Base-by-base conservation (phyloP, 2,797 vertebrate species). In the Sarcoramphus papa region DNA sequence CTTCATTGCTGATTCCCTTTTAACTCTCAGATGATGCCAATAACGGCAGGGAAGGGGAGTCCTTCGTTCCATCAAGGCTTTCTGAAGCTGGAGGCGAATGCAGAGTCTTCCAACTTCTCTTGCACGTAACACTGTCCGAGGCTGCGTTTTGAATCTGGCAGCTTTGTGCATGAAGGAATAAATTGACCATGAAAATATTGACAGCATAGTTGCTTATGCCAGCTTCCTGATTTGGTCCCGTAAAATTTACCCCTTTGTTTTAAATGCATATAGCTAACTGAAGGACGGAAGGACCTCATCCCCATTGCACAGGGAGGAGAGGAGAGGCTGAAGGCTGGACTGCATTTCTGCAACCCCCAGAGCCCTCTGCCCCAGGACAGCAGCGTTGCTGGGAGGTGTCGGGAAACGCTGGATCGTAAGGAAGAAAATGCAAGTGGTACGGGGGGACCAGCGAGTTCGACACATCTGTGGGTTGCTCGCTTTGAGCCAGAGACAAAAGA, bases 381-480 rank as follows among this genome's bases (percentile, higher is more conserved):
- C 70, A 72, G 75, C 2, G 0, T 37, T 57, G 8, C 60, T 88
- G 72, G 63, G 67, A 85, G 56, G 25, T 60, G 11, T 9, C 2
- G 27, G 77, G 65, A 74, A 43, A 35, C 0, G 0, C 40, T 82
- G 68, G 64, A 14, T 70, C 14, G 1, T 31, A 12, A 86, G 31
- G n/a, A 70, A 45, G 43, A 31, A 83, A 67, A 76, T 12, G 5
- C 18, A 37, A 7, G 27, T 31, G 45, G 33, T 24, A 0, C 2
- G 2, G 18, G 28, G 41, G 14, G 31, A 81, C 7, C 48, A 19
- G 25, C 0, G 0, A 62, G 25, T 45, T 62, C 2, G 4, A 47
- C 68, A 90, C 18, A 22, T 47, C 27, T 12, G 24, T 41, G 76
- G 24, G 31, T 33, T 56, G 16, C 59, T 90, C 3, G 1, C 43